A percentile compares a stretch with the other conserved stretches of the same genome.
Conservation (phyloP, 2,888 invertebrate species). For the Tipula confusa region DNA sequence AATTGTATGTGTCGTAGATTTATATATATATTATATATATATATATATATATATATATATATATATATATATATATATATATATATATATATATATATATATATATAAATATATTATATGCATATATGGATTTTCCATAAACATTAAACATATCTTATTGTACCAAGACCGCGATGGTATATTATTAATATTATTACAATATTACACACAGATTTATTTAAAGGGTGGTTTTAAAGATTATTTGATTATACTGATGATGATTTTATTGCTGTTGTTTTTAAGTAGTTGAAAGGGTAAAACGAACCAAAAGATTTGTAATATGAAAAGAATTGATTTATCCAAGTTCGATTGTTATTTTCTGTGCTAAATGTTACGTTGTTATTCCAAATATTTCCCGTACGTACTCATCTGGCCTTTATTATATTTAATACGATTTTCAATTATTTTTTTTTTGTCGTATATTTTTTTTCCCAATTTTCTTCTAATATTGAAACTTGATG, state of each 20-base stretch:
- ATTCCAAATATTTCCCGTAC: not conserved
- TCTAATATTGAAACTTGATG: slow-evolving; percentile 26
- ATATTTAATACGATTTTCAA: slow-evolving; percentile 26
- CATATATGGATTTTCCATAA: not conserved
- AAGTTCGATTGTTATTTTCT: not conserved
- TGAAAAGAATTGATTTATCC: not conserved
- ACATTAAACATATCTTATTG: not conserved
- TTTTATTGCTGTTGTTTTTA: slow-evolving; percentile 12
- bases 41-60: no score
- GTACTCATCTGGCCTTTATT: slow-evolving; percentile 27
- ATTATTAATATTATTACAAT: not conserved
- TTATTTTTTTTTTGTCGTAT: slow-evolving; percentile 8
- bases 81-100: no score
- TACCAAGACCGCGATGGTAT: slow-evolving; percentile 25
- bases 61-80: no score
- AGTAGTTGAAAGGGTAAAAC: not conserved
- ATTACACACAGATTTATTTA: not conserved
- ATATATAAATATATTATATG: no score
- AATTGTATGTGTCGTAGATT: not conserved
- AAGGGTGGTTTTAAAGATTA: slow-evolving; percentile 12
- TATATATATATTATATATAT: no score
- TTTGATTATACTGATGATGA: slow-evolving; percentile 1
- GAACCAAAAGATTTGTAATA: not conserved
- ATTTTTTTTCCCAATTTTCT: not conserved
- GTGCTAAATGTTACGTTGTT: not conserved